Evolutionary conservation across 2,888 invertebrate species (phyloP), one percentile per base, ranked within the genome.

Genomic region (Dromius quadrimaculatus): DNA sequence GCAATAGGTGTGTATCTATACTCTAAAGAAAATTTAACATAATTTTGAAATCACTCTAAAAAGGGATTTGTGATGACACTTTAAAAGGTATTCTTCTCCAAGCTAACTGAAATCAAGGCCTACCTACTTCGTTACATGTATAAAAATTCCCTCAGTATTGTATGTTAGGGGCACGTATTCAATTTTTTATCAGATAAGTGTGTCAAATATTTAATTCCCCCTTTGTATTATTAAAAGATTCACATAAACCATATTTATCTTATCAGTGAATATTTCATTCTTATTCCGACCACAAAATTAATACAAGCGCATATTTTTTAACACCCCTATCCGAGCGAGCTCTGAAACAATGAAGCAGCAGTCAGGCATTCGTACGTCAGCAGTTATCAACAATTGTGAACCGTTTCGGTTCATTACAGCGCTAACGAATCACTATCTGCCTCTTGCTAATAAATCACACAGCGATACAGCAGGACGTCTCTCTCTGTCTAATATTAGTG

Each of bases 381-480:
- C 70, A 70, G 62, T 70, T 70, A 70, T 70, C 70, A 70, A 70
- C 70, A 70, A 70, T 70, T 70, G 70, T 70, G 50, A 70, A 62
- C 70, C 62, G 70, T 70, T 70, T 70, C 70, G 70, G 70, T 70
- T 70, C 70, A 70, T 70, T 70, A 62, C 70, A 70, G 50, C 62
- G 61, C 61, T 62, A 70, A 70, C 70, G 70, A 62, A 70, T 70
- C 62, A 70, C 70, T 70, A 70, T 70, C 70, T 70, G 70, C 20
- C 70, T 17, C 47, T 34, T 47, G 61, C 70, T 62, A 70, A 70
- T 70, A 70, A 70, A 70, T 70, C 70, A 70, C 70, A 19, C 19
- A 23, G 45, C 70, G 62, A 70, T 70, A 70, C 70, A 62, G 28
- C 50, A 13, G 6, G 15, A 9, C 50, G 20, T 70, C 70, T 47